Conservation (phyloP, 1,140 invertebrate species). For the Alviniconcha marisindica region DNA sequence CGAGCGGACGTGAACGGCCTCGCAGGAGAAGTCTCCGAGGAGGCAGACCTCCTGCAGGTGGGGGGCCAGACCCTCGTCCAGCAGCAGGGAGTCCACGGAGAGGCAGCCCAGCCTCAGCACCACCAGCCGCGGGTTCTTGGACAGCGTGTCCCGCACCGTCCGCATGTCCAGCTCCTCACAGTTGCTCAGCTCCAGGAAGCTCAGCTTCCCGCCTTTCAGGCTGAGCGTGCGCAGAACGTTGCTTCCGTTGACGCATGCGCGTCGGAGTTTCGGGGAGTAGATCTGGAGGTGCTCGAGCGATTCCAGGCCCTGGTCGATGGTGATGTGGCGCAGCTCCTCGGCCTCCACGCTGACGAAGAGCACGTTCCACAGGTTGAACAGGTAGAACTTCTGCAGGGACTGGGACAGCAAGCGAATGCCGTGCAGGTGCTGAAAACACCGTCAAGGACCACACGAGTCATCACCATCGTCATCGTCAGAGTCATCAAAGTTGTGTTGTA, state of each 20-base stretch:
- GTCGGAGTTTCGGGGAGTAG: slow-evolving; percentile 52
- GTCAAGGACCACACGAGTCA: background rate
- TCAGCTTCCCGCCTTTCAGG: slow-evolving; percentile 58
- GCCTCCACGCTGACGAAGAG: slow-evolving; percentile 65
- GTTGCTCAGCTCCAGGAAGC: slow-evolving; percentile 61
- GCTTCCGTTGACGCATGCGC: slow-evolving; percentile 61
- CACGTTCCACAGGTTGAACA: slow-evolving; percentile 69
- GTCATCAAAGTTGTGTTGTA: background rate
- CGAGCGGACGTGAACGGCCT: slow-evolving; percentile 66
- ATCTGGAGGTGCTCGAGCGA: slow-evolving; percentile 68
- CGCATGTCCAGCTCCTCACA: slow-evolving; percentile 69
- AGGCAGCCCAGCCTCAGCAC: slow-evolving; percentile 65
- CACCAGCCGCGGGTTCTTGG: slow-evolving; percentile 52
- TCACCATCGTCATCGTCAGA: too few species aligned
- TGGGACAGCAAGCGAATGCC: slow-evolving; percentile 64
- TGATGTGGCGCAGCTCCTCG: slow-evolving; percentile 56
- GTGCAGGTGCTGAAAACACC: slow-evolving; percentile 63
- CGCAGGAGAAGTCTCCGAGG: slow-evolving; percentile 66
- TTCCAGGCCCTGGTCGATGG: slow-evolving; percentile 66
- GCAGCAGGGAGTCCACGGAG: slow-evolving; percentile 62
- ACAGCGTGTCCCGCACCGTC: slow-evolving; percentile 56
- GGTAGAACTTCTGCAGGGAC: slow-evolving; percentile 67
- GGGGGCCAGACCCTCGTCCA: slow-evolving; percentile 65
- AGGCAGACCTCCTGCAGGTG: slow-evolving; percentile 66
- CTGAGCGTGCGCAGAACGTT: slow-evolving; percentile 61